Base-by-base conservation (phyloP, 2,797 vertebrate species). In the Aselliscus stoliczkanus region DNA sequence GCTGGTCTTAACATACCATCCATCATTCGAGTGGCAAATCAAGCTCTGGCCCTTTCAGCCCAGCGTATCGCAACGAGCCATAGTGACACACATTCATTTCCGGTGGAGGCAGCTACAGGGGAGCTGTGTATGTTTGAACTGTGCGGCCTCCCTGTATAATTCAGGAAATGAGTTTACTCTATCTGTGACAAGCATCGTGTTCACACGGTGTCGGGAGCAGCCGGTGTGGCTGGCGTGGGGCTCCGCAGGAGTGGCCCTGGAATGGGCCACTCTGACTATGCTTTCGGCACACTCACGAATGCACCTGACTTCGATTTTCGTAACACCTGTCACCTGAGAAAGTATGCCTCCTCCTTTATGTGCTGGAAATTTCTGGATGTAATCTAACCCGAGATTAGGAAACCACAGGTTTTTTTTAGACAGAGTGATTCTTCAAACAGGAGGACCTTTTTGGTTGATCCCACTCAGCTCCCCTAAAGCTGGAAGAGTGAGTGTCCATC, bases 161-260 rank as follows among this genome's bases (percentile, higher is more conserved):
- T 96, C 98, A 98, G 98, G 98, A 98, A 98, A 97, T 97, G 96
- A 96, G 87, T 96, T 97, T 93, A 58, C 94, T 95, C 3, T 98
- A 29, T 98, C 96, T 97, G 96, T 96, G 97, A 79, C 97, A 97
- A 91, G 88, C 95, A 13, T 97, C 77, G 0, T 97, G 97, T 94
- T 97, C 89, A 0, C 96, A 82, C 47, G 12, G 95, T 86, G 72
- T 0, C 1, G 10, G n/a, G 73, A 84, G 87, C 29, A 67, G 39
- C 12, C 85, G 17, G 82, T 84, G 7, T n/a, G n/a, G n/a, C n/a
- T 0, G 0, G 75, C 1, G 0, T 42, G 81, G 31, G 2, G 7
- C 64, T 96, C 91, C 5, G 64, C 82, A 4, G 54, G 60, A 34
- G 39, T 1, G 14, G n/a, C 50, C 77, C 11, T 0, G 0, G 0